phyloP scores from a whole-genome alignment of 2,797 vertebrate genomes.

The Dallia pectoralis region DNA sequence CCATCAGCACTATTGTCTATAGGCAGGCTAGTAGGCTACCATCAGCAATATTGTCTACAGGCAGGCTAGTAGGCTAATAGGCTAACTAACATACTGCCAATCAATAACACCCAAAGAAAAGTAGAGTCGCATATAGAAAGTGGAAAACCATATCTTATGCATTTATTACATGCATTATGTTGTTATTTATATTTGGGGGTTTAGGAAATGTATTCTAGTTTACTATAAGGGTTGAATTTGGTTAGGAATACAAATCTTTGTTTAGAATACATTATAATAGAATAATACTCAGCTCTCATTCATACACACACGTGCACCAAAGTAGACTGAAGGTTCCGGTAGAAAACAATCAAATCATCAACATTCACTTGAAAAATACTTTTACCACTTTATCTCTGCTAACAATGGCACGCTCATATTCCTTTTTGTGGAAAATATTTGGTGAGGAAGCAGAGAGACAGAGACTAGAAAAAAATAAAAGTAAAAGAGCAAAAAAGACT shows the following conservation, averaged over 20 bases:
- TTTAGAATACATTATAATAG: conserved; percentile 41
- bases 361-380: background rate
- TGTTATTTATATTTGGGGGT: conserved; percentile 51
- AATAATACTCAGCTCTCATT: conserved; percentile 40
- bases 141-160: conserved; percentile 80
- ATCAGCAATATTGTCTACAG: conserved; percentile 64
- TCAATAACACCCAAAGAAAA: conserved; percentile 71
- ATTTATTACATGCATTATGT: conserved; percentile 65
- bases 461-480: conserved; percentile 13
- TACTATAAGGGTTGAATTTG: conserved; percentile 76
- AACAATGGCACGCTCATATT: background rate
- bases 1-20: too few relatives aligned
- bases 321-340: background rate
- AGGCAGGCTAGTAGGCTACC: conserved; percentile 75
- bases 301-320: background rate
- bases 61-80: conserved; percentile 79
- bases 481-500: conserved; percentile 33
- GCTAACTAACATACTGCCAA: conserved; percentile 73
- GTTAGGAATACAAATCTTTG: conserved; percentile 64
- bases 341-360: background rate
- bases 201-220: conserved; percentile 40
- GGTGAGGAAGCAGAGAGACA: background rate
- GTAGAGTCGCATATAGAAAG: conserved; percentile 41
- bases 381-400: background rate
- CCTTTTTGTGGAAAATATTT: background rate